Evolutionary conservation across 2,797 vertebrate species (phyloP).

Genomic region (Lophotriccus pileatus): DNA sequence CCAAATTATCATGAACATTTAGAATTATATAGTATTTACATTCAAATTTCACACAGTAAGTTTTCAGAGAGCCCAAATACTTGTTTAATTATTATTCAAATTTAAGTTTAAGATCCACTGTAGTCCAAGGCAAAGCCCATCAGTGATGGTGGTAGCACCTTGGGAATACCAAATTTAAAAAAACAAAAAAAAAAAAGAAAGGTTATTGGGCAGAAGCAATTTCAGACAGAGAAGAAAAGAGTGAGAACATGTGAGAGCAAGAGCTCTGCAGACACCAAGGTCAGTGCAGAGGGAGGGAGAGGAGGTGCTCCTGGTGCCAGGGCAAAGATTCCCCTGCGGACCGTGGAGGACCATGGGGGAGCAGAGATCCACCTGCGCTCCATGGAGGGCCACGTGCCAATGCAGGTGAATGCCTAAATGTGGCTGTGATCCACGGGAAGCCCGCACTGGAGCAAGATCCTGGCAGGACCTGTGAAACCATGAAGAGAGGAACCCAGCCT

Average conservation of each 20-base stretch:
- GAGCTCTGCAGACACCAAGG: neutral
- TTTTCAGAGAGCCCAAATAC: neutral
- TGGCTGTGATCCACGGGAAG: too few relatives aligned
- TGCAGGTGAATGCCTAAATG: neutral
- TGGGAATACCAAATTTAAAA: neutral
- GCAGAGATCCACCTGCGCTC: neutral
- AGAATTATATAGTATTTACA: neutral
- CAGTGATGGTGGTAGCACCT: neutral
- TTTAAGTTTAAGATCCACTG: neutral
- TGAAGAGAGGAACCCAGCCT: neutral
- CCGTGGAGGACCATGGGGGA: neutral
- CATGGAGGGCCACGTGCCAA: too few relatives aligned
- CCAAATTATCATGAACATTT: neutral
- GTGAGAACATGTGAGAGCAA: neutral
- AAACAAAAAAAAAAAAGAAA: neutral
- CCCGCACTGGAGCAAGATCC: neutral
- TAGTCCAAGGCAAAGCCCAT: neutral
- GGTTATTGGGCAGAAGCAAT: neutral
- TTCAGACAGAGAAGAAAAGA: neutral
- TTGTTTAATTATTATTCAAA: neutral
- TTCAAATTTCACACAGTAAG: neutral
- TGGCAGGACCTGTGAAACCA: neutral
- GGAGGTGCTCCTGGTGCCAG: neutral
- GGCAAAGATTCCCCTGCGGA: neutral
- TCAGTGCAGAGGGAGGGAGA: neutral